Percentiles rank a stretch among this genome's conserved stretches.
Conservation (phyloP, 2,113 vertebrate genomes). For the Oryzias melastigma region DNA sequence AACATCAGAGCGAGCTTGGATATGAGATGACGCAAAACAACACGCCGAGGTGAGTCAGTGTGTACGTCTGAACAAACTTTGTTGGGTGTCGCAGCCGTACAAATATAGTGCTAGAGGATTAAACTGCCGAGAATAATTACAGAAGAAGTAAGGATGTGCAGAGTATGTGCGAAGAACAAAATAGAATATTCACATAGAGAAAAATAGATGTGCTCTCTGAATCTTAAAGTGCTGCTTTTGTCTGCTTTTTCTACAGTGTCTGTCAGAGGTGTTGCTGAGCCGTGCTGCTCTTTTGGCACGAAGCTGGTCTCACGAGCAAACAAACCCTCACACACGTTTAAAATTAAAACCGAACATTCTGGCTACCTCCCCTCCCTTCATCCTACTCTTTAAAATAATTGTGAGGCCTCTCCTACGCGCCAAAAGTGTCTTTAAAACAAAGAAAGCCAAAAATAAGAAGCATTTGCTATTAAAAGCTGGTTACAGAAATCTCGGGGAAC, state of each 20-base stretch:
- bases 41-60: background rate
- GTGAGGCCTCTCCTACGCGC: background rate
- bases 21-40: conserved; percentile 26
- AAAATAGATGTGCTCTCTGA: background rate
- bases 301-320: conserved; percentile 30
- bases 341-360: background rate
- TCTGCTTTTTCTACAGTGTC: conserved; percentile 36
- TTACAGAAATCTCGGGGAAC: background rate
- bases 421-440: conserved; percentile 10
- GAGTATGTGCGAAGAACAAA: too few relatives aligned
- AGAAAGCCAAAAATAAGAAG: background rate
- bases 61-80: background rate
- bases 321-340: background rate
- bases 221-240: conserved; percentile 1
- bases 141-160: too few relatives aligned
- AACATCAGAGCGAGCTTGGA: conserved; percentile 22
- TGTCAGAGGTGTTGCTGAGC: conserved; percentile 49
- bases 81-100: too few relatives aligned
- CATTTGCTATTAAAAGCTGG: too few relatives aligned
- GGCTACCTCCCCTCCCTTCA: background rate
- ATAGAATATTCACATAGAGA: background rate
- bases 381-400: conserved; percentile 7
- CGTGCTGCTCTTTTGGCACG: conserved; percentile 27
- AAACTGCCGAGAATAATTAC: too few relatives aligned
- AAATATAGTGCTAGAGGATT: too few relatives aligned